Evolutionary conservation across 1,140 invertebrate genomes (phyloP).

Genomic region (Drosophila guanche): DNA sequence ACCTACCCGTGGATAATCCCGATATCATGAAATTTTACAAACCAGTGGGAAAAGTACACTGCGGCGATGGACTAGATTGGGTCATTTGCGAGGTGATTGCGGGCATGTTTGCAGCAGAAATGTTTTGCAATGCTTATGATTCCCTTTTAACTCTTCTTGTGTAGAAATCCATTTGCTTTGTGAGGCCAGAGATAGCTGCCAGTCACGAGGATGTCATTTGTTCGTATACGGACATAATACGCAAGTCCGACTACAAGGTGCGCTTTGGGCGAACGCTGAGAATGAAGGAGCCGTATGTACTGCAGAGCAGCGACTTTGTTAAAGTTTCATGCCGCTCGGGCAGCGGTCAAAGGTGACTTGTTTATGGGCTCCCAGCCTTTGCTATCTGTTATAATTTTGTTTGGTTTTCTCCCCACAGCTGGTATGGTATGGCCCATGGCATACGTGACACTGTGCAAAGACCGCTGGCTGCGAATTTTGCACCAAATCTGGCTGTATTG

Average conservation of each 20-base stretch:
- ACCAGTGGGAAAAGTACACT: conserved; percentile 86
- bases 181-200: conserved; percentile 84
- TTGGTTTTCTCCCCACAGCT: conserved; percentile 24
- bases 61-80: conserved; percentile 86
- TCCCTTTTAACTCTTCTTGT: not conserved
- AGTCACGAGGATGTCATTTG: conserved; percentile 85
- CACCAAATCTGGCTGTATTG: conserved; percentile 55
- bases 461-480: conserved; percentile 44
- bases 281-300: conserved; percentile 86
- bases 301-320: conserved; percentile 88
- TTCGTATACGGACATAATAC: conserved; percentile 86
- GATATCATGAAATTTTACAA: conserved; percentile 89
- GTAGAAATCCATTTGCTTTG: conserved; percentile 84
- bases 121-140: not conserved
- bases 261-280: conserved; percentile 84
- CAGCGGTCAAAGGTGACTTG: conserved; percentile 84
- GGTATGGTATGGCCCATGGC: conserved; percentile 78
- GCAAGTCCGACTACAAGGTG: conserved; percentile 85
- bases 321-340: conserved; percentile 85
- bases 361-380: not conserved
- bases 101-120: too few species aligned
- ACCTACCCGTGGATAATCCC: conserved; percentile 87
- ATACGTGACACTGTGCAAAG: conserved; percentile 70
- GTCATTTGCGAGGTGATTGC: conserved; percentile 84
- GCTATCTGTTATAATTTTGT: not conserved